Conservation (phyloP, 1,140 invertebrate species). For the Lerema accius region DNA sequence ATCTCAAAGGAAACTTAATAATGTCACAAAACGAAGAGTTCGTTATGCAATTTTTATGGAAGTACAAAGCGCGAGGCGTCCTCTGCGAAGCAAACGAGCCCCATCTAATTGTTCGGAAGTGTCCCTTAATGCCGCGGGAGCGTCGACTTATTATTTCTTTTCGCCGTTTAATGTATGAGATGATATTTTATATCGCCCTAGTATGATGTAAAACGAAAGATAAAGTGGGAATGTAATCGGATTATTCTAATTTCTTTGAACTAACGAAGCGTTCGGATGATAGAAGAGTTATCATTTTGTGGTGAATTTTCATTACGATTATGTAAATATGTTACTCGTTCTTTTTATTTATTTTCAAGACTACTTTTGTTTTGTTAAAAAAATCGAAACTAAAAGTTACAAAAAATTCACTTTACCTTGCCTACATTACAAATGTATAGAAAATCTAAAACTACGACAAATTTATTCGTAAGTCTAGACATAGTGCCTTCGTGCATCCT, state of each 20-base stretch:
- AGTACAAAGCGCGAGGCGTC: conserved; percentile 55
- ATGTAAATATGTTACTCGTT: too few relatives aligned
- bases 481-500: conserved; percentile 20
- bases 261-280: too few relatives aligned
- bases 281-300: too few relatives aligned
- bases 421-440: too few relatives aligned
- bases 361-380: too few relatives aligned
- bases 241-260: too few relatives aligned
- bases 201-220: conserved; percentile 41
- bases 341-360: too few relatives aligned
- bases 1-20: conserved; percentile 16
- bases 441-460: not conserved
- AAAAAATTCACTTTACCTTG: too few relatives aligned
- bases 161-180: conserved; percentile 75
- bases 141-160: conserved; percentile 65
- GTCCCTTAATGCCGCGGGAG: conserved; percentile 56
- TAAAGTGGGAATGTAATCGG: not conserved
- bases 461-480: conserved; percentile 34
- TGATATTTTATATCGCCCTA: conserved; percentile 65
- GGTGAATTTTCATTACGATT: too few relatives aligned
- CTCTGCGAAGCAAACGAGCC: conserved; percentile 68
- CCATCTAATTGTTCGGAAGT: conserved; percentile 79
- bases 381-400: too few relatives aligned
- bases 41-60: conserved; percentile 49
- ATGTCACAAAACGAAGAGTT: conserved; percentile 12